Conservation (phyloP, 2,113 vertebrate genomes). For the Isurus oxyrinchus region DNA sequence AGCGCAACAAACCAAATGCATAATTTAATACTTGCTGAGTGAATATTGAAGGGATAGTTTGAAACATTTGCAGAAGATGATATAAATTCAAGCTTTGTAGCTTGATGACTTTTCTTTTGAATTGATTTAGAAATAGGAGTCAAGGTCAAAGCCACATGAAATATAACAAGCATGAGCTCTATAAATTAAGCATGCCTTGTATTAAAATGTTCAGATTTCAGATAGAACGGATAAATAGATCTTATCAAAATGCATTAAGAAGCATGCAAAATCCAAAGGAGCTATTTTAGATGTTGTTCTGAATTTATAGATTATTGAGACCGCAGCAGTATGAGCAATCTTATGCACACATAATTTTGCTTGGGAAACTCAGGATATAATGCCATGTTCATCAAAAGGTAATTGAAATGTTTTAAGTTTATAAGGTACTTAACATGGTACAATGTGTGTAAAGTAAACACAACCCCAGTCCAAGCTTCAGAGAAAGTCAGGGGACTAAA, state of each 20-base stretch:
- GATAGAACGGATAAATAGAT: conserved; percentile 12
- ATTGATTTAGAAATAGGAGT: not conserved
- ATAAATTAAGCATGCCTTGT: not conserved
- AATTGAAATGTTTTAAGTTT: not conserved
- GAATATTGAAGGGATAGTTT: not conserved
- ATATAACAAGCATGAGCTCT: not conserved
- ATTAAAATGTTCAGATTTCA: not conserved
- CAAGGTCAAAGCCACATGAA: not conserved
- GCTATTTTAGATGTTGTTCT: not conserved
- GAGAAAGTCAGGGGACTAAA: not conserved
- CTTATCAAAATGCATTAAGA: conserved; percentile 25
- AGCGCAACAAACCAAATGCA: not conserved
- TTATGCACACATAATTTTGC: not conserved
- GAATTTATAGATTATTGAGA: conserved; percentile 18
- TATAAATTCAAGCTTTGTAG: not conserved
- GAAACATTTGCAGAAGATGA: not conserved
- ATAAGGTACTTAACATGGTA: not conserved
- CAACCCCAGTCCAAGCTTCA: not conserved
- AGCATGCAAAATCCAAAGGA: not conserved
- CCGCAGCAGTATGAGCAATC: not conserved
- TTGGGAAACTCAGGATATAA: not conserved
- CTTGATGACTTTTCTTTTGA: not conserved
- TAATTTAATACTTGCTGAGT: not conserved
- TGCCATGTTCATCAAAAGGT: not conserved
- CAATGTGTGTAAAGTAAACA: not conserved